Evolutionary conservation across 2,888 invertebrate genomes (phyloP).

Genomic region (Agrilus biguttatus): DNA sequence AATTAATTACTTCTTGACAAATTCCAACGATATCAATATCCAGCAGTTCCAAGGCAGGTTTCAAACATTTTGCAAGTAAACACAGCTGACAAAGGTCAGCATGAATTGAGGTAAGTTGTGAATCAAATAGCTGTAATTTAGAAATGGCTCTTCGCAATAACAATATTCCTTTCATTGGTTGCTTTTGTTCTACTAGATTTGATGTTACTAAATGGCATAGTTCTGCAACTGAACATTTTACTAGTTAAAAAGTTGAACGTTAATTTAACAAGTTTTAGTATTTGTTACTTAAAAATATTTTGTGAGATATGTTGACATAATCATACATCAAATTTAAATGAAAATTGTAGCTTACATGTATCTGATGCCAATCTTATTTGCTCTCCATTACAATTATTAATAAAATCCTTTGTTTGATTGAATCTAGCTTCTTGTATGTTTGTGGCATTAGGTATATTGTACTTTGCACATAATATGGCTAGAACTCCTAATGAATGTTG

Average conservation of each 20-base stretch:
- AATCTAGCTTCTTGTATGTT: conserved; percentile 38
- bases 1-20: conserved; percentile 56
- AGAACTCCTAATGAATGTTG: conserved; percentile 84
- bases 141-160: conserved; percentile 70
- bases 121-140: conserved; percentile 74
- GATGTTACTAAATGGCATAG: conserved; percentile 74
- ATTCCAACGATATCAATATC: conserved; percentile 87
- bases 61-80: conserved; percentile 79
- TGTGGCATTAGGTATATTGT: conserved; percentile 38
- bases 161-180: conserved; percentile 71
- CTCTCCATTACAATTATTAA: conserved; percentile 74
- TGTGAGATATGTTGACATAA: no score
- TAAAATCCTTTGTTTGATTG: conserved; percentile 73
- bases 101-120: conserved; percentile 88
- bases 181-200: conserved; percentile 60
- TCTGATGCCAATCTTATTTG: conserved; percentile 80
- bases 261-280: conserved; percentile 5
- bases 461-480: conserved; percentile 71
- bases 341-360: conserved; percentile 49
- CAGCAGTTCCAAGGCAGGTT: conserved; percentile 76
- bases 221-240: conserved; percentile 58
- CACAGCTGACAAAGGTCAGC: conserved; percentile 88
- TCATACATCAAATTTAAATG: no score
- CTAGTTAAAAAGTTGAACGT: not conserved
- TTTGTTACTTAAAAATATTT: no score